Conservation (phyloP, 1,140 invertebrate species). For the Diploscapter pachys region DNA sequence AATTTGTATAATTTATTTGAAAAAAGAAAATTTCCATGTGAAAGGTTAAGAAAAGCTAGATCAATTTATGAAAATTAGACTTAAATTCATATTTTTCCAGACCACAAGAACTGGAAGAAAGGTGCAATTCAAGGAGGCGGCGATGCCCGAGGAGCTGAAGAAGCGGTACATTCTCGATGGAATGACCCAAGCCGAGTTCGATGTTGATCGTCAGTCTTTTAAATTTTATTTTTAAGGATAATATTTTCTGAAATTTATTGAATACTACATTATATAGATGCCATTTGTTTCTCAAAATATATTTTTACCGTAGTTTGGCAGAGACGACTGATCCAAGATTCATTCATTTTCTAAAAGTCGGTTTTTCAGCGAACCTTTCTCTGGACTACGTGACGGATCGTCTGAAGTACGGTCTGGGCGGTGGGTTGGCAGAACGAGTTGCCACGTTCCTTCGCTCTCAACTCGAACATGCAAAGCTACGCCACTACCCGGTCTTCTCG, state of each 20-base stretch:
- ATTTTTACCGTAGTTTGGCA: too few species aligned
- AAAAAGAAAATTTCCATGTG: too few species aligned
- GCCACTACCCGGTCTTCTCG: slow-evolving; percentile 21
- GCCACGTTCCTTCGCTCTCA: slow-evolving; percentile 11
- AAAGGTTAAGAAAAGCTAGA: neutral
- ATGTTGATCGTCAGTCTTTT: too few species aligned
- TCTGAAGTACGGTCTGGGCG: slow-evolving; percentile 13
- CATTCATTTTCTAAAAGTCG: neutral
- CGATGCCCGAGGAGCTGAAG: slow-evolving; percentile 1
- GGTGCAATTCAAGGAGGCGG: neutral
- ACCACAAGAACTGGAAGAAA: slow-evolving; percentile 9
- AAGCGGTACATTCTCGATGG: neutral
- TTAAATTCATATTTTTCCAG: neutral
- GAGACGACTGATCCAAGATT: too few species aligned
- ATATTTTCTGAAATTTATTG: too few species aligned
- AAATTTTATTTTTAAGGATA: too few species aligned
- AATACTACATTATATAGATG: too few species aligned
- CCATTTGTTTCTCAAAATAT: too few species aligned
- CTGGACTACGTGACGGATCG: slow-evolving; percentile 12
- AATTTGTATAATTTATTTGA: too few species aligned
- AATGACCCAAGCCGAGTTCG: too few species aligned
- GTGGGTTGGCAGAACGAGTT: slow-evolving; percentile 27
- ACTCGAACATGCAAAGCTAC: neutral
- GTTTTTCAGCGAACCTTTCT: neutral
- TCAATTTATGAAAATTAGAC: slow-evolving; percentile 6